These are phyloP conservation scores for Fragum sueziense DNA, from an alignment of 2,888 invertebrate species.

Conservation along the genomic window DNA sequence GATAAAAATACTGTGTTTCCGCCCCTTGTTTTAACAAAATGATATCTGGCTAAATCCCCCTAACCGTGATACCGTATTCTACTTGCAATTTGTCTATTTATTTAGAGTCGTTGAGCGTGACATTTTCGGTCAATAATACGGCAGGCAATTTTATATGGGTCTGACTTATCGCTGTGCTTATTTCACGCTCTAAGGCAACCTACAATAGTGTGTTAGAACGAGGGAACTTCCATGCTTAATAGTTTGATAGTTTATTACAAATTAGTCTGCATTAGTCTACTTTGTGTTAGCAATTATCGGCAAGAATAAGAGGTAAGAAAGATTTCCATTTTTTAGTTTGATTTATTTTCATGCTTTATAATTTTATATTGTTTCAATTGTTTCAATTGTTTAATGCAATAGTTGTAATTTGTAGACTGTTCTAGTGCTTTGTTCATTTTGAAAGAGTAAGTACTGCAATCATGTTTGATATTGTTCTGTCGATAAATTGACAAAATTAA, in stretches of 20 bases:
- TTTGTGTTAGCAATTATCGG: too few species aligned
- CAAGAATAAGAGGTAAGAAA: too few species aligned
- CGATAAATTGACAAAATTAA: too few species aligned
- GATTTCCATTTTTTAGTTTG: too few species aligned
- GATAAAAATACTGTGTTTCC: not conserved
- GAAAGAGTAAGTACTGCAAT: too few species aligned
- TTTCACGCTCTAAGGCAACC: conserved; percentile 45
- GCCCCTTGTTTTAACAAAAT: conserved; percentile 21
- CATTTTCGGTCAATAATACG: conserved; percentile 52
- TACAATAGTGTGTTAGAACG: conserved; percentile 20
- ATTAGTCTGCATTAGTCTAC: conserved; percentile 8
- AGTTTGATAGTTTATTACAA: conserved; percentile 23
- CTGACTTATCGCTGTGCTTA: conserved; percentile 47
- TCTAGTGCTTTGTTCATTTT: too few species aligned
- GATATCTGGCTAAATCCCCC: conserved; percentile 7
- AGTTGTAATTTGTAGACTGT: too few species aligned
- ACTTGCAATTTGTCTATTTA: conserved; percentile 19
- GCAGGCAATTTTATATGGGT: conserved; percentile 51
- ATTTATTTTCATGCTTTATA: too few species aligned
- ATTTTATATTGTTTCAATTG: too few species aligned
- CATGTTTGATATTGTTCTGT: too few species aligned
- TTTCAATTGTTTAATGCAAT: too few species aligned
- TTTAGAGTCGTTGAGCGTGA: conserved; percentile 54
- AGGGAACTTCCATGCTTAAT: conserved; percentile 20
- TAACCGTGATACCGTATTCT: not conserved